These are phyloP conservation scores for Elgaria multicarinata DNA, from an alignment of 2,113 vertebrate species.

Conservation along the genomic window DNA sequence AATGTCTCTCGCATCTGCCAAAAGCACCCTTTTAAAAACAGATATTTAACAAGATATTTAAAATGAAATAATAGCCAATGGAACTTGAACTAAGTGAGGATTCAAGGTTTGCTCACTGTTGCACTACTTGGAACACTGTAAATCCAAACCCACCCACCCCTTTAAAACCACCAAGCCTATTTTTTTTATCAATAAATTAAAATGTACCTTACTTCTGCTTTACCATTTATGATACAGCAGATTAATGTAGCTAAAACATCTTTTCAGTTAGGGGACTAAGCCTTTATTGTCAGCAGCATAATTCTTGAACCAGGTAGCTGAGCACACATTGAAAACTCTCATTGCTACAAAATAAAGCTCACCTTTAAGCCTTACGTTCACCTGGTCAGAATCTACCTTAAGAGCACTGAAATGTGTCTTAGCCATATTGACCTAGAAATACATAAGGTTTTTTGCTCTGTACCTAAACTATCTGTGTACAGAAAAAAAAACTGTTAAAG, in stretches of 20 bases:
- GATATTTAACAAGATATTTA: slow-evolving; percentile 21
- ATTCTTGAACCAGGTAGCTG: slow-evolving; percentile 43
- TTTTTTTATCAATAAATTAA: slow-evolving; percentile 9
- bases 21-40: slow-evolving; percentile 30
- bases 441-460: slow-evolving; percentile 26
- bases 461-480: slow-evolving; percentile 42
- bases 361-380: slow-evolving; percentile 28
- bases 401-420: slow-evolving; percentile 14
- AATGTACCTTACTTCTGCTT: slow-evolving; percentile 38
- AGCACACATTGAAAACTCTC: slow-evolving; percentile 1
- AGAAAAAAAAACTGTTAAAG: slow-evolving; percentile 50
- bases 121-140: slow-evolving; percentile 12
- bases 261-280: neutral
- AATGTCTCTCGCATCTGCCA: slow-evolving; percentile 15
- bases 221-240: slow-evolving; percentile 38
- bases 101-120: slow-evolving; percentile 27
- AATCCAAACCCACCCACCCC: neutral
- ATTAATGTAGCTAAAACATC: slow-evolving; percentile 33
- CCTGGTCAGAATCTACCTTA: slow-evolving; percentile 45
- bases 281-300: neutral
- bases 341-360: slow-evolving; percentile 5
- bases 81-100: slow-evolving; percentile 11
- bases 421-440: slow-evolving; percentile 22
- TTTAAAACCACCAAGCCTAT: neutral
- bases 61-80: slow-evolving; percentile 34